Evolutionary conservation across 2,797 vertebrate genomes (phyloP).

Genomic region (Ibycter americanus): DNA sequence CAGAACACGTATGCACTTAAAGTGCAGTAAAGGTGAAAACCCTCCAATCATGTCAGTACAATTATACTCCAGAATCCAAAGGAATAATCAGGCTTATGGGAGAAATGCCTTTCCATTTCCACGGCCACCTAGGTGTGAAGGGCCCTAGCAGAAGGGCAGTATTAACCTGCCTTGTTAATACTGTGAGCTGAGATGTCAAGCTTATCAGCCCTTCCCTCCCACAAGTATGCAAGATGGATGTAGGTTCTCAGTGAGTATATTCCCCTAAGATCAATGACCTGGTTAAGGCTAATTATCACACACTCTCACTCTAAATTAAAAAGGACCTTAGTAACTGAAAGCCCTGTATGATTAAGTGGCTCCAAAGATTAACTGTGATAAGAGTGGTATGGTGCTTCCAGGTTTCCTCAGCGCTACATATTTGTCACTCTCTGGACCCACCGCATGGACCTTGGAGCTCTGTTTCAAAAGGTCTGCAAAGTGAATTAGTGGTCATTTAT

Average conservation of each 20-base stretch:
- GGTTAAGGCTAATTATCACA: constrained; percentile 65
- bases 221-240: constrained; percentile 31
- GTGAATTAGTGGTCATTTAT: background rate
- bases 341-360: constrained; percentile 60
- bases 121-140: background rate
- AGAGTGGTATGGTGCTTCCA: constrained; percentile 10
- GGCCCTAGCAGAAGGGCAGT: background rate
- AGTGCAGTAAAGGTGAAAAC: background rate
- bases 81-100: background rate
- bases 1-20: background rate
- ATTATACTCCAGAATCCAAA: background rate
- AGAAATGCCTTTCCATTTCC: background rate
- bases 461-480: background rate
- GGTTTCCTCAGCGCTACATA: background rate
- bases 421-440: constrained; percentile 3
- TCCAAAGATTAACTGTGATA: constrained; percentile 44
- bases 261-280: constrained; percentile 61
- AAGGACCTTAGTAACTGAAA: constrained; percentile 61
- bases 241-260: constrained; percentile 10
- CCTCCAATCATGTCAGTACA: background rate
- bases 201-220: background rate
- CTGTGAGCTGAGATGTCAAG: background rate
- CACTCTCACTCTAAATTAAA: constrained; percentile 63
- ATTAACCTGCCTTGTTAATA: constrained; percentile 32
- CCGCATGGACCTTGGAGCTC: background rate